phyloP scores from a whole-genome alignment of 2,888 invertebrate species.

The Limnephilus auricula region DNA sequence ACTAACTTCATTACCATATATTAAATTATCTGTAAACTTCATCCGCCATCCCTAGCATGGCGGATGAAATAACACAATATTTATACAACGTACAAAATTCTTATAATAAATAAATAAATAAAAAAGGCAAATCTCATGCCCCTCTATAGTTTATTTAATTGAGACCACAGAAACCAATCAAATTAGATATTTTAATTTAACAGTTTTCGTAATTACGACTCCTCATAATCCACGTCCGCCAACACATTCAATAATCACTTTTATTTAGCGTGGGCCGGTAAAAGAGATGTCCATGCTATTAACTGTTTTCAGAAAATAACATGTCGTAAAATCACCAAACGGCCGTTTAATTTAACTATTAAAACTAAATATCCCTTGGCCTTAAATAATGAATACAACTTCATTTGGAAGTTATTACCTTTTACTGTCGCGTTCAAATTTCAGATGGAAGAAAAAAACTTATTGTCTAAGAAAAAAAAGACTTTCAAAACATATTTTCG shows the following conservation, averaged over 20 bases:
- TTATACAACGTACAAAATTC: too few relatives aligned
- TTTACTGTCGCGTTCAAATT: background rate
- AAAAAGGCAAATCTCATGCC: background rate
- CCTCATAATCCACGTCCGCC: background rate
- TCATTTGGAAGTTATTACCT: background rate
- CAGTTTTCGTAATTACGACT: background rate
- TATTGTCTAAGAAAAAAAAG: background rate
- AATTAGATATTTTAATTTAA: slow-evolving; percentile 17
- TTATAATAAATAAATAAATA: too few relatives aligned
- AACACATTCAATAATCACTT: slow-evolving; percentile 23
- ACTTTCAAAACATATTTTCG: background rate
- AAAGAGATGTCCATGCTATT: background rate
- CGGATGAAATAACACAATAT: too few relatives aligned
- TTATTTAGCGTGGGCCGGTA: slow-evolving; percentile 7
- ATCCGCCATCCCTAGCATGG: too few relatives aligned
- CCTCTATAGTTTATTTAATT: background rate
- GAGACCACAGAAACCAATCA: background rate
- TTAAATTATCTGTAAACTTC: too few relatives aligned
- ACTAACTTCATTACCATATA: too few relatives aligned
- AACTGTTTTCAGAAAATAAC: slow-evolving; percentile 30
- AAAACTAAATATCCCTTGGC: slow-evolving; percentile 23
- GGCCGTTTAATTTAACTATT: slow-evolving; percentile 29
- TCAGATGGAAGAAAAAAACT: background rate
- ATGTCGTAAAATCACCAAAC: slow-evolving; percentile 33
- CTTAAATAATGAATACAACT: slow-evolving; percentile 28